Evolutionary conservation across 2,113 vertebrate genomes (phyloP).

Genomic region (Oreochromis niloticus): DNA sequence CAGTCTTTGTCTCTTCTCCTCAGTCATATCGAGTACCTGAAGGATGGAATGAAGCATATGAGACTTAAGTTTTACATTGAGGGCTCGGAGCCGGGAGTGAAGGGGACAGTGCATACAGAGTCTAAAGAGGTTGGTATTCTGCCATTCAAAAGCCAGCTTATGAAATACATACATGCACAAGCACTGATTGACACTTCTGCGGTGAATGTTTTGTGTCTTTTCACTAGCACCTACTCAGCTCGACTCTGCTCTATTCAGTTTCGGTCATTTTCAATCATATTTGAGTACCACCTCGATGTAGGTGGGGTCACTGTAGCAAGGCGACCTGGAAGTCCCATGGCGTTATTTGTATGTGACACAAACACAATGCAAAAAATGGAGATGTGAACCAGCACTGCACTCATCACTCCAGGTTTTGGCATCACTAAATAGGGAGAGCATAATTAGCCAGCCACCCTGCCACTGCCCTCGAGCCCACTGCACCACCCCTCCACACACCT

Average conservation of each 20-base stretch:
- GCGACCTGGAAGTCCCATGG: background rate
- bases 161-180: background rate
- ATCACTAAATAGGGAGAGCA: background rate
- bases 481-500: background rate
- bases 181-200: background rate
- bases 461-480: background rate
- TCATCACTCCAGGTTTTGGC: background rate
- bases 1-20: constrained; percentile 6
- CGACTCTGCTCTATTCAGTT: background rate
- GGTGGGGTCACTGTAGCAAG: background rate
- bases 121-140: constrained; percentile 80
- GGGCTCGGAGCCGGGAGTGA: constrained; percentile 84
- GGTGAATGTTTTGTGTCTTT: background rate
- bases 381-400: background rate
- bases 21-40: constrained; percentile 84
- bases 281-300: background rate
- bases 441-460: background rate
- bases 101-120: constrained; percentile 86
- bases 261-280: background rate
- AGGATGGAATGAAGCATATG: constrained; percentile 83
- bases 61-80: constrained; percentile 93
- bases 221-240: background rate
- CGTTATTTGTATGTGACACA: background rate
- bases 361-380: background rate
- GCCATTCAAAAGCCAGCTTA: background rate